These are phyloP conservation scores for Vultur gryphus DNA, from an alignment of 2,797 vertebrate species.

Conservation along the genomic window DNA sequence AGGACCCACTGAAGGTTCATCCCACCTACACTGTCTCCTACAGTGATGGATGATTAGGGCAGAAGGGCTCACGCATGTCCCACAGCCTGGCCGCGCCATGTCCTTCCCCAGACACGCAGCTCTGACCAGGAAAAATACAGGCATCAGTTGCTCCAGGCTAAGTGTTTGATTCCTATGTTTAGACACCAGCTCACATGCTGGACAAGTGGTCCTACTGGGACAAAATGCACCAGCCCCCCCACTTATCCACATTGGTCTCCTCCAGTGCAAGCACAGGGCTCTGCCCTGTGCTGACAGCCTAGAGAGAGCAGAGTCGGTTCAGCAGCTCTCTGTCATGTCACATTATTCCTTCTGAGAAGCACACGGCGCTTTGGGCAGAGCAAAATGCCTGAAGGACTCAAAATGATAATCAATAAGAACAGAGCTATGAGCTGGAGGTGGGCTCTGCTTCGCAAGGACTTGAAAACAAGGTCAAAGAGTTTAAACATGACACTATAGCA, in stretches of 20 bases:
- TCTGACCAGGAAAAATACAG: background rate
- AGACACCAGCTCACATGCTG: background rate
- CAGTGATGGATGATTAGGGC: background rate
- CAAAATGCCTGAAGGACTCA: background rate
- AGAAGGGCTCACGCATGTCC: background rate
- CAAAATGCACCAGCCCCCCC: background rate
- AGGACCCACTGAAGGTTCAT: background rate
- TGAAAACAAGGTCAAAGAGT: conserved; percentile 16
- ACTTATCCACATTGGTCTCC: background rate
- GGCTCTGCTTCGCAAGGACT: background rate
- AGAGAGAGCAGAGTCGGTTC: background rate
- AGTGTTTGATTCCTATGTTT: background rate
- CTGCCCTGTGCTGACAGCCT: background rate
- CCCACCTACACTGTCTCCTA: background rate
- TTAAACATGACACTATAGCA: background rate
- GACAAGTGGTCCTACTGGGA: background rate
- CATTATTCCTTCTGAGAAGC: conserved; percentile 4
- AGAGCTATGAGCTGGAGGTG: background rate
- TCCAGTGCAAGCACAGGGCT: background rate
- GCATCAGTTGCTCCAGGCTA: background rate
- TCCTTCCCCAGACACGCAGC: background rate
- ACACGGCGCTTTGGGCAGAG: background rate
- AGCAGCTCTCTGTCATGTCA: conserved; percentile 9
- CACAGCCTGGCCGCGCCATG: rapidly evolving
- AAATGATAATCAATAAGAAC: conserved; percentile 13